A percentile compares a stretch with the other conserved stretches of the same genome.
These are phyloP conservation scores for Shargacucullia verbasci DNA, from an alignment of 2,888 invertebrate genomes.

Conservation along the genomic window DNA sequence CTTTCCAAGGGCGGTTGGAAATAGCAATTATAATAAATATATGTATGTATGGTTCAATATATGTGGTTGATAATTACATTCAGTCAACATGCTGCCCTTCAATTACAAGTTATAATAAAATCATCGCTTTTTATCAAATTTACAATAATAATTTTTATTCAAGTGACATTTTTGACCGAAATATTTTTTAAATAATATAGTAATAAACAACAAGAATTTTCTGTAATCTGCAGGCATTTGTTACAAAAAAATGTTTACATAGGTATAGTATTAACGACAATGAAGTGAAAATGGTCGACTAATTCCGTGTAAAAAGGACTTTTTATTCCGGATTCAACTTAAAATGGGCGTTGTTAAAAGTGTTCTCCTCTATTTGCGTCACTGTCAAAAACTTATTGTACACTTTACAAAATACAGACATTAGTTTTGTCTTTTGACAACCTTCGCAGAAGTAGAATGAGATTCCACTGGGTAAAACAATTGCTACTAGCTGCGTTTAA, in stretches of 20 bases:
- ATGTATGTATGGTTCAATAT: no score
- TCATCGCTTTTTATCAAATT: constrained; percentile 9
- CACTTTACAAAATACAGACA: constrained; percentile 23
- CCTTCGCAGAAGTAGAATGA: constrained; percentile 50
- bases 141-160: neutral
- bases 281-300: constrained; percentile 19
- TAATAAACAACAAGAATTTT: neutral
- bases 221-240: constrained; percentile 8
- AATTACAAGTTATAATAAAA: constrained; percentile 19
- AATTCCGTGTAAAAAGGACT: constrained; percentile 5
- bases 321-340: constrained; percentile 18
- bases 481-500: constrained; percentile 63
- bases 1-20: constrained; percentile 17
- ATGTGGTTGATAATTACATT: no score
- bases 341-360: constrained; percentile 35
- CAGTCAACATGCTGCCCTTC: neutral
- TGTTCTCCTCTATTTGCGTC: constrained; percentile 27
- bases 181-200: neutral
- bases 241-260: constrained; percentile 9
- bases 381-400: constrained; percentile 39
- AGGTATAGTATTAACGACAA: constrained; percentile 20
- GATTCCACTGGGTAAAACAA: constrained; percentile 72
- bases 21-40: constrained; percentile 6
- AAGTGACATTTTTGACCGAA: neutral
- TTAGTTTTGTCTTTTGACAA: constrained; percentile 39